These are phyloP conservation scores for Trachelus stipa DNA, from an alignment of 2,888 invertebrate species.

Conservation along the genomic window DNA sequence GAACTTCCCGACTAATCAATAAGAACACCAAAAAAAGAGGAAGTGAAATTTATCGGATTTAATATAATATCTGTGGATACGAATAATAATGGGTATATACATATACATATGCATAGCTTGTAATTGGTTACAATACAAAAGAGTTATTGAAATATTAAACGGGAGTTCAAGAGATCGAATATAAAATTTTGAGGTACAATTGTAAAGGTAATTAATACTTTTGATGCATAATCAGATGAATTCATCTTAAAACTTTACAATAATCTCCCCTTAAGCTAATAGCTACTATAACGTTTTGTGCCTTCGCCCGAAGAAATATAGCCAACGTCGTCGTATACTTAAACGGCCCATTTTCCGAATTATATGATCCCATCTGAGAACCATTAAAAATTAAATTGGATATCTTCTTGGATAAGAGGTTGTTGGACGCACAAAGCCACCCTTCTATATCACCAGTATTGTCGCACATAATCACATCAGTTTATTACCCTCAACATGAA, in stretches of 20 bases:
- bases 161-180: background rate
- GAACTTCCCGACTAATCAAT: background rate
- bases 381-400: slow-evolving; percentile 50
- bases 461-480: background rate
- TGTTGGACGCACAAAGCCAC: slow-evolving; percentile 17
- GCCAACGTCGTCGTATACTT: slow-evolving; percentile 14
- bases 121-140: background rate
- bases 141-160: background rate
- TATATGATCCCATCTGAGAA: slow-evolving; percentile 20
- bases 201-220: background rate
- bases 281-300: background rate
- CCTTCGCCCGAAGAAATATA: background rate
- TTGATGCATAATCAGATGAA: background rate
- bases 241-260: background rate
- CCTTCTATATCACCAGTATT: background rate
- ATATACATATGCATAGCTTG: background rate
- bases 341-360: slow-evolving; percentile 12
- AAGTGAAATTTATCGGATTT: background rate
- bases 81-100: background rate
- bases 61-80: background rate
- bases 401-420: slow-evolving; percentile 34
- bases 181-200: background rate
- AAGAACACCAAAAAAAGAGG: background rate
- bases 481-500: background rate
- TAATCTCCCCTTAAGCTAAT: background rate